Percentiles rank a stretch among this genome's conserved stretches.
These are phyloP conservation scores for Montipora capitata DNA, from an alignment of 92 coral and sea anemone species.

Conservation along the genomic window DNA sequence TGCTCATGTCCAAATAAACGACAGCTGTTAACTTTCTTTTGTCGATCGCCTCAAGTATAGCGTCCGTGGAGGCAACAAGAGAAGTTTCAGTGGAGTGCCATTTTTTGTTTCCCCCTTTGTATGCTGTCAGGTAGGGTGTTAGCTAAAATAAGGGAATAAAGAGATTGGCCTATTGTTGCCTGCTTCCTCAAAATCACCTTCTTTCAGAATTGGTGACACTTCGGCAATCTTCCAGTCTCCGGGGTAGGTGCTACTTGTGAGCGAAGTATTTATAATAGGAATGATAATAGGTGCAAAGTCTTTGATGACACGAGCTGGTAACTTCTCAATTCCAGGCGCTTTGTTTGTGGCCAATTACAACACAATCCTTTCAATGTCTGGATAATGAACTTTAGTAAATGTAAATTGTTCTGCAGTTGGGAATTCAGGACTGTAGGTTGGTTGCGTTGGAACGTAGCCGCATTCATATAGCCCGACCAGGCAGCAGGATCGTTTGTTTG, in stretches of 20 bases:
- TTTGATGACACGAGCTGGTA: slow-evolving; percentile 47
- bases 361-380: slow-evolving; percentile 11
- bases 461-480: slow-evolving; percentile 58
- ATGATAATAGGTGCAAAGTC: slow-evolving; percentile 43
- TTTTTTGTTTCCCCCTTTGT: too few relatives aligned
- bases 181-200: neutral
- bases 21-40: too few relatives aligned
- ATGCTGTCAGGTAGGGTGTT: too few relatives aligned
- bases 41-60: too few relatives aligned
- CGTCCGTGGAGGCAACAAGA: too few relatives aligned
- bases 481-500: slow-evolving; percentile 51
- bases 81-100: too few relatives aligned
- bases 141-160: too few relatives aligned
- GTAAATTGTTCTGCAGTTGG: slow-evolving; percentile 44
- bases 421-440: slow-evolving; percentile 5
- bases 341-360: slow-evolving; percentile 28
- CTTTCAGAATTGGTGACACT: neutral
- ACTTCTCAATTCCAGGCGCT: slow-evolving; percentile 39
- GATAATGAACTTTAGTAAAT: slow-evolving; percentile 35
- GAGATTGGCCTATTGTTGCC: too few relatives aligned
- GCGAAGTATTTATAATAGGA: slow-evolving; percentile 39
- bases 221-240: slow-evolving; percentile 14
- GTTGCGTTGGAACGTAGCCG: slow-evolving; percentile 11
- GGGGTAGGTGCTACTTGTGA: neutral
- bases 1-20: too few relatives aligned